Base-by-base conservation (phyloP, 2,888 invertebrate species). In the Eledona agricola region DNA sequence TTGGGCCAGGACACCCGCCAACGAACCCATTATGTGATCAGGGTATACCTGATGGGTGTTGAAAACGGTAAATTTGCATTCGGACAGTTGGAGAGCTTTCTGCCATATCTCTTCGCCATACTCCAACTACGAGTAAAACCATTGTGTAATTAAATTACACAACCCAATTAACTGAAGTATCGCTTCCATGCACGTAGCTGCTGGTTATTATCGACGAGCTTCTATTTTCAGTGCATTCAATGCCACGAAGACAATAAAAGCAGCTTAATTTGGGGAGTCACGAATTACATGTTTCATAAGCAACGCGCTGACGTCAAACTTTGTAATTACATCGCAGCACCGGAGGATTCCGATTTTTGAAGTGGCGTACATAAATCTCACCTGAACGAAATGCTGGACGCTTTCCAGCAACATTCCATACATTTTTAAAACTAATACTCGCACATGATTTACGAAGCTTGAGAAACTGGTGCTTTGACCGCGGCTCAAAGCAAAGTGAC, bases 21-120 rank as follows among this genome's bases (percentile, higher is more conserved):
- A 78, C 32, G 87, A 83, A 0, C 87, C 82, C 87, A 95, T 93
- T 23, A 92, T 77, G 9, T 84, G 80, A 69, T 93, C 93, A 1
- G 91, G 87, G 72, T 93, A 93, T 67, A 88, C 86, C 78, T 92
- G 90, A 69, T 90, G 88, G 0, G 91, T 90, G 68, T 87, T 89
- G 77, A 93, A 93, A 10, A 88, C 85, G 0, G 83, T 83, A 66
- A 86, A 83, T 64, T 86, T 86, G 58, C 86, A 86, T 1, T 88
- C 89, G 0, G 88, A 84, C 52, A 84, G 81, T 53, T 86, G 83
- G 22, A 90, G 77, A 6, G 90, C 84, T 22, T 84, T 81, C 58
- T 82, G 79, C 93, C 93, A 93, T 51, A 87, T 79, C 49, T 88
- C 86, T 62, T 87, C 86, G 0, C 93, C 93, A 72, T 89, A 92